These are phyloP conservation scores for Hippopotamus amphibius DNA, from an alignment of 2,113 vertebrate species.

Conservation along the genomic window DNA sequence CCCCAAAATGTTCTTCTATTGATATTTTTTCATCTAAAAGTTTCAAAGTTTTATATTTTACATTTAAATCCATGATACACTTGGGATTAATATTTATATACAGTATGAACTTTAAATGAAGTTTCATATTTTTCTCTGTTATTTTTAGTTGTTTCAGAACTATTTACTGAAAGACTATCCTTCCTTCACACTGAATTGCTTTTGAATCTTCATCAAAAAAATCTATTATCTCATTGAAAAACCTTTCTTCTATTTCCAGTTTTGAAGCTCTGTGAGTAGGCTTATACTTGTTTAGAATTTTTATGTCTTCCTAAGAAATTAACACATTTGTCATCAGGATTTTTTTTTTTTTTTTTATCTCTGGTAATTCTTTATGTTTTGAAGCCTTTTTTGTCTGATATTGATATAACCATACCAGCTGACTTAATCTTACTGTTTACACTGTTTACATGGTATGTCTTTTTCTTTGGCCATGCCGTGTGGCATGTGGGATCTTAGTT, in stretches of 20 bases:
- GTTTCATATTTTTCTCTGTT: background rate
- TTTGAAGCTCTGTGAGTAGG: background rate
- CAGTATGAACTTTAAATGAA: background rate
- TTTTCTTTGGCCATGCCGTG: no score
- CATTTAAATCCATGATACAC: background rate
- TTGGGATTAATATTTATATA: background rate
- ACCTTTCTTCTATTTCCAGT: background rate
- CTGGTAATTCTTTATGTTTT: background rate
- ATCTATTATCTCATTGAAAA: background rate
- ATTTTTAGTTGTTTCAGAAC: background rate
- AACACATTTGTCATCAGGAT: background rate
- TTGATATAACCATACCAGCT: background rate
- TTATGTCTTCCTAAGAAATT: background rate
- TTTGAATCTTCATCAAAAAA: background rate
- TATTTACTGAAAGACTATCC: background rate
- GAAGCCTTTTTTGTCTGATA: background rate
- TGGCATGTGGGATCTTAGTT: no score
- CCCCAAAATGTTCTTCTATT: background rate
- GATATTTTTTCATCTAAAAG: background rate
- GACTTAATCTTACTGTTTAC: background rate
- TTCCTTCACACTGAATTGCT: background rate
- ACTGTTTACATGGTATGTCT: no score
- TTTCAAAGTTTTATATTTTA: background rate
- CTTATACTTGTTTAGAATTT: background rate
- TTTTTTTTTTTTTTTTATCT: background rate